phyloP scores from a whole-genome alignment of 2,888 invertebrate genomes.

The Hydraecia micacea region DNA sequence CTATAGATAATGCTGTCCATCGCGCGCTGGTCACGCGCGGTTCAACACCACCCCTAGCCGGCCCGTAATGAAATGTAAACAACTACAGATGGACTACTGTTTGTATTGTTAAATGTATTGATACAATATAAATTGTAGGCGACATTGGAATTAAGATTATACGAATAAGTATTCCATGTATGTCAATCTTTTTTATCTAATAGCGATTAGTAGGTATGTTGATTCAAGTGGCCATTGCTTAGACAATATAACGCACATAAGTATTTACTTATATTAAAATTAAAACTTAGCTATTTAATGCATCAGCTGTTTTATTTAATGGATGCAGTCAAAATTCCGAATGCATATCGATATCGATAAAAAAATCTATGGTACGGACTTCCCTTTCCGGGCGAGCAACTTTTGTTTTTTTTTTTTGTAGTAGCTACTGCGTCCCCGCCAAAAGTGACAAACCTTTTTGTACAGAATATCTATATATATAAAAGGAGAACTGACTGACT shows the following conservation, averaged over 20 bases:
- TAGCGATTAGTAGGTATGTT: not conserved
- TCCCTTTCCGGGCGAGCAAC: too few relatives aligned
- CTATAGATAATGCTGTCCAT: slow-evolving; percentile 45
- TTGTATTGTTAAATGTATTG: slow-evolving; percentile 14
- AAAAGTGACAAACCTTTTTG: too few relatives aligned
- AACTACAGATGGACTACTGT: slow-evolving; percentile 25
- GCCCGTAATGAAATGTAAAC: slow-evolving; percentile 55
- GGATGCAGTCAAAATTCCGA: not conserved
- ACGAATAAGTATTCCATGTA: slow-evolving; percentile 2
- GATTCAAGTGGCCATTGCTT: not conserved
- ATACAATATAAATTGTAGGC: not conserved
- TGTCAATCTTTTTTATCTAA: too few relatives aligned
- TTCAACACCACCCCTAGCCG: not conserved
- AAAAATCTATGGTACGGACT: not conserved
- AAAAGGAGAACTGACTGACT: too few relatives aligned
- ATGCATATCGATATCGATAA: not conserved
- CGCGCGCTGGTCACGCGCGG: slow-evolving; percentile 39
- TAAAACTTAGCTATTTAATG: not conserved
- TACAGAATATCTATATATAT: too few relatives aligned
- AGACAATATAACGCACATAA: too few relatives aligned
- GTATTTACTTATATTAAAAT: not conserved
- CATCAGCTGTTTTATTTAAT: not conserved
- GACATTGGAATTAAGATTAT: not conserved
- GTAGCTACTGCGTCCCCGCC: too few relatives aligned
- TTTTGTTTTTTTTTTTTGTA: too few relatives aligned